Base-by-base conservation (phyloP, 2,113 vertebrate genomes). In the Tursiops truncatus region DNA sequence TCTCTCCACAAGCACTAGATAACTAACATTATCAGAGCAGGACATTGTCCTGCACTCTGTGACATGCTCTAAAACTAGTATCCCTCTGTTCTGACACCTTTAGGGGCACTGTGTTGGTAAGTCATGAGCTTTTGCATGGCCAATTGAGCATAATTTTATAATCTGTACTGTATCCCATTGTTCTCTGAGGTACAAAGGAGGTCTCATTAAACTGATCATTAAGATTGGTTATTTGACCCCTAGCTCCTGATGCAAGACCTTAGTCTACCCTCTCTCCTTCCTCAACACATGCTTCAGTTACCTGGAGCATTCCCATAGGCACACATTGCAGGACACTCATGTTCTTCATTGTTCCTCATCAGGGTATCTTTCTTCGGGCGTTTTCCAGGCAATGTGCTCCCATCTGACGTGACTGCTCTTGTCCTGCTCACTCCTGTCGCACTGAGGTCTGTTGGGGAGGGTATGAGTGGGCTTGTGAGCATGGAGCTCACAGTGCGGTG, bases 261-360 rank as follows among this genome's bases (percentile, higher is more conserved):
- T 53, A 44, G 18, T 33, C 25, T 62, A 9, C 44, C n/a, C 53
- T 70, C 15, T 50, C 25, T 70, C 7, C 23, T 85, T 76, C 71
- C 23, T 91, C 38, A 84, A 15, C 15, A 41, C 18, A 21, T 20
- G 12, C 26, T 77, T 73, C 33, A 6, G 3, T 13, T 50, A 26
- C 60, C 26, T 58, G 21, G 33, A 83, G 15, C 6, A 38, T 68
- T 80, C 79, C 33, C 21, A 13, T 0, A 60, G 23, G 83, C 33
- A 50, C n/a, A 21, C 4, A n/a, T 33, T 14, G 2, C 33, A 50
- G 14, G 15, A 14, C 3, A 33, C 60, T 41, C 0, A 0, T 15
- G 23, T 63, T 74, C 63, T 28, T 67, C 28, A 36, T 31, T 20
- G 9, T 33, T 92, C 47, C 44, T 67, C 20, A 33, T 10, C 17